Evolutionary conservation across 2,888 invertebrate species (phyloP), one percentile per base, ranked within the genome.

Genomic region (Fragum sueziense): DNA sequence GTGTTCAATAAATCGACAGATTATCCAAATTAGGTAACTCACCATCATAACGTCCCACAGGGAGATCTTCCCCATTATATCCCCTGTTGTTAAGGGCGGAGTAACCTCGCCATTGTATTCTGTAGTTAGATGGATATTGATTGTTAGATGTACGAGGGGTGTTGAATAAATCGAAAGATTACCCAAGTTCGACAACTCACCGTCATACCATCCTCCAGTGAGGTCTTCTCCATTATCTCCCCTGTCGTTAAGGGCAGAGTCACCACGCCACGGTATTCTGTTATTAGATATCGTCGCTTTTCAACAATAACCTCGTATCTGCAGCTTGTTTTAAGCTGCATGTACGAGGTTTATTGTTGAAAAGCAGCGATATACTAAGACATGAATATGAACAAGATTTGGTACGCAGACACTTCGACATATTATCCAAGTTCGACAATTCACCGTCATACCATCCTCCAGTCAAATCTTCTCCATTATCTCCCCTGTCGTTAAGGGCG

Each of bases 1-100:
- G n/a, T n/a, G n/a, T n/a, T n/a, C n/a, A n/a, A n/a, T n/a, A n/a
- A n/a, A n/a, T n/a, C n/a, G n/a, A n/a, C n/a, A n/a, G n/a, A n/a
- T n/a, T n/a, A n/a, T n/a, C n/a, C n/a, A n/a, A n/a, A n/a, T n/a
- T n/a, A 41, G 20, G 25, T 51, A 37, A 84, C 90, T 76, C 80
- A 92, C 92, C 91, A 71, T 92, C 92, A 83, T 91, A 92, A 91
- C 92, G 92, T 20, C 92, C 92, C 0, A 92, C 92, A 1, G 91
- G 89, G 9, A 92, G 86, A 70, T 92, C 91, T 70, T 90, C 90
- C 0, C 91, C 91, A 25, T 87, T 86, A 34, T 85, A 70, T 0
- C 90, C 90, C 25, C 72, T 69, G 71, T 92, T 92, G 4, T 80
- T 74, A 2, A 91, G 78, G 2, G 90, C 91, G 0, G 92, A 92